Base-by-base conservation (phyloP, 2,888 invertebrate genomes). In the Cantharis lateralis region DNA sequence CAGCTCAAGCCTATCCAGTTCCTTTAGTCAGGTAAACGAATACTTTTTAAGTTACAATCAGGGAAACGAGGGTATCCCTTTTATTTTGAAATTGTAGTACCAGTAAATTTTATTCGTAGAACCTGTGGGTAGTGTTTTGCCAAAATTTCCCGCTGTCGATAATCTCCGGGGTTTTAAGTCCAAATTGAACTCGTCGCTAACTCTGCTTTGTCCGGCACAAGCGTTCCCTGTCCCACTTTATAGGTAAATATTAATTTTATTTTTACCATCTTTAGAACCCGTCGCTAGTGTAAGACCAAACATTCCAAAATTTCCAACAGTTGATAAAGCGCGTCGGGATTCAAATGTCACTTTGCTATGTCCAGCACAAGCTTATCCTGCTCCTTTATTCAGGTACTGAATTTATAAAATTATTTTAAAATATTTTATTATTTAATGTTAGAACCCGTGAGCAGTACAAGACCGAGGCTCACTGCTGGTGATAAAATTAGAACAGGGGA, bases 1-100 rank as follows among this genome's bases (percentile, higher is more conserved):
- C 91, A 72, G 92, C 92, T 80, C 93, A 93, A 89, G 92, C 92
- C 69, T 94, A 91, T 89, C 93, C 94, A 82, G 91, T 91, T 87
- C 93, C 94, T 86, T 90, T 90, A 87, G 93, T 92, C 91, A 93
- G 93, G 93, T 93, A 92, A 24, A 24, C 9, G 24, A 90, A 88
- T 83, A 16, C 15, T 68, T 13, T 26, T 68, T 68, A 15, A 26
- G 9, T 68, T 15, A 15, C 15, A 18, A 20, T 64, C 11, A 20
- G 64, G 13, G 64, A 64, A 64, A 28, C 74, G 16, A 68, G 68
- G 68, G n/a, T 32, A 3, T 15, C 62, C 15, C 24, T 13, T 10
- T 64, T 64, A 20, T 15, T 64, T 64, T 15, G 3, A 64, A n/a
- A 18, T 18, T 13, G 24, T 20, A 18, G 26, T 68, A 32, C 4